Percentiles rank a stretch among this genome's conserved stretches.
phyloP scores from a whole-genome alignment of 2,888 invertebrate species.

The Penaeus monodon region DNA sequence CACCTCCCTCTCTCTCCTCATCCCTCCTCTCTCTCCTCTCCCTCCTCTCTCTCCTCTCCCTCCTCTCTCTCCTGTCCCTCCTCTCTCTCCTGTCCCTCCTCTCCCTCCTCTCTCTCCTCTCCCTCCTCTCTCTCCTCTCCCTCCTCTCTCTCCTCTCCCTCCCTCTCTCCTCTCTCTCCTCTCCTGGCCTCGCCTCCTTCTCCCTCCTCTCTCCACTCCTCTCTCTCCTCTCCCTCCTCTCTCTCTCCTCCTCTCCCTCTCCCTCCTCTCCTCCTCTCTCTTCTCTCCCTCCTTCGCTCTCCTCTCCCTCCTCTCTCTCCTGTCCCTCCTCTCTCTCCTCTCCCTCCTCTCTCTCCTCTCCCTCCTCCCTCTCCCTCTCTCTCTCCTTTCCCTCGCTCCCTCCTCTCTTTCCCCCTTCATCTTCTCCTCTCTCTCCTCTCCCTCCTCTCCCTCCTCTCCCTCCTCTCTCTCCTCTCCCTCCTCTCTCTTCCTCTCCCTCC shows the following conservation, averaged over 20 bases:
- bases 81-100: too few species aligned
- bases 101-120: too few species aligned
- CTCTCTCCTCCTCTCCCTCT: not conserved
- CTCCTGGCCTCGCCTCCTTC: too few species aligned
- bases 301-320: not conserved
- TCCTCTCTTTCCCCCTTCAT: not conserved
- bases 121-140: not conserved
- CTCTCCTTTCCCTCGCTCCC: too few species aligned
- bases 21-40: not conserved
- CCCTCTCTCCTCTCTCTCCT: not conserved
- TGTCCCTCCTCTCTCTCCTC: too few species aligned
- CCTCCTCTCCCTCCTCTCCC: not conserved
- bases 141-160: not conserved
- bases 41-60: not conserved
- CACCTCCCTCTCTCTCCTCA: too few species aligned
- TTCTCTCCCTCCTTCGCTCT: not conserved
- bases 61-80: not conserved
- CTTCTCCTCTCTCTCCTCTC: not conserved
- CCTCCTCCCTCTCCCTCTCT: not conserved
- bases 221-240: not conserved
- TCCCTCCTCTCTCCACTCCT: too few species aligned
- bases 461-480: not conserved
- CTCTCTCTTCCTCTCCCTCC: not conserved
- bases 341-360: not conserved
- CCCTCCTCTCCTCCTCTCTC: not conserved